These are phyloP conservation scores for Motacilla alba DNA, from an alignment of 2,113 vertebrate genomes.

Conservation along the genomic window DNA sequence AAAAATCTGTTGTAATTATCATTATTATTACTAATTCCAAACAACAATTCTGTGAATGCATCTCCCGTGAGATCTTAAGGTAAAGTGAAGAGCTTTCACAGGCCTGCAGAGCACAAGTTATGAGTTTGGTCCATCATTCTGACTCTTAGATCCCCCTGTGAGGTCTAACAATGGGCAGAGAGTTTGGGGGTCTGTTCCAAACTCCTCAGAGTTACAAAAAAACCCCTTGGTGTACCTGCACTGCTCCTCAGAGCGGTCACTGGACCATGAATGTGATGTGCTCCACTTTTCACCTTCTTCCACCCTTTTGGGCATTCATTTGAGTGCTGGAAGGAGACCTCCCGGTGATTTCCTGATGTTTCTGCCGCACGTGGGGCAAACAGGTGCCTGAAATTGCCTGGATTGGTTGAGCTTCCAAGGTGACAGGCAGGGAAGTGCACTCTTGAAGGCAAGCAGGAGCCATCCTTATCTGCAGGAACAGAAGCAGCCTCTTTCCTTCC, in stretches of 20 bases:
- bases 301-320: fast-evolving
- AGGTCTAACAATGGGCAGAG: neutral
- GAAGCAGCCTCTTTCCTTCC: neutral
- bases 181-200: neutral
- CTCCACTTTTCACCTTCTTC: neutral
- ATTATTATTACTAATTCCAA: neutral
- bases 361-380: neutral
- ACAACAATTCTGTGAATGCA: neutral
- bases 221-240: neutral
- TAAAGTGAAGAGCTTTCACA: neutral
- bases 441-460: neutral
- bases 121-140: neutral
- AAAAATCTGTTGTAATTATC: neutral
- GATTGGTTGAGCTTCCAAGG: neutral
- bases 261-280: neutral
- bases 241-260: neutral
- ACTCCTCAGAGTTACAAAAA: neutral
- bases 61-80: neutral
- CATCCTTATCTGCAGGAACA: neutral
- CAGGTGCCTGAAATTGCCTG: neutral
- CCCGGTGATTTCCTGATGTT: neutral
- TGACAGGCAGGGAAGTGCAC: neutral
- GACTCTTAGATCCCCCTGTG: neutral
- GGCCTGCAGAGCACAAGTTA: neutral
- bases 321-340: neutral